Base-by-base conservation (phyloP, 2,888 invertebrate species). In the Rambutsinella grinnellia region DNA sequence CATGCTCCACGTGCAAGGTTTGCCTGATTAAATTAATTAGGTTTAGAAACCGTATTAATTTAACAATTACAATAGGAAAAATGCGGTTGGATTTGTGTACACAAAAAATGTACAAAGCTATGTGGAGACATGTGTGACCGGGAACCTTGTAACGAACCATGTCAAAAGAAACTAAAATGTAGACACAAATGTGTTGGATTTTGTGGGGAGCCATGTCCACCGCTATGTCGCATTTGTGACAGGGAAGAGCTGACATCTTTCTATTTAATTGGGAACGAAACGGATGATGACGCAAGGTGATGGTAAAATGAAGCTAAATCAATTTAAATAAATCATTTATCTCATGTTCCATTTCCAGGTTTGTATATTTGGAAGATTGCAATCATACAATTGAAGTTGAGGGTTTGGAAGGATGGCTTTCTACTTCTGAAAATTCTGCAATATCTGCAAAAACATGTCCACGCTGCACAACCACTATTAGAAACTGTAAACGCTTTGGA, bases 151-250 rank as follows among this genome's bases (percentile, higher is more conserved):
- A 60, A 84, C 51, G 79, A 83, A 54, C 85, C 86, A 3, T 87
- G 88, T 36, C 54, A 66, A 6, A 70, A 81, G 69, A 26, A 17
- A 24, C 86, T 88, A 1, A 15, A 21, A 44, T 78, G 78, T 82
- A 83, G 85, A 2, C 87, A 88, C 79, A 67, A 62, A 0, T 87
- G 89, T 79, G 82, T 86, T 54, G 88, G 92, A 13, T 88, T 92
- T 60, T 93, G 93, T 87, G 92, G 92, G n/a, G 93, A 93, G 85
- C 88, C 87, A 10, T 92, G 92, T 85, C 91, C 91, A 17, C 85
- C 85, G 44, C 83, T 89, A 63, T 93, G 93, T 86, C 85, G 88
- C 27, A 61, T 85, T 26, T 93, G 93, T 86, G 82, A 89, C 71
- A 67, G 84, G 21, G 83, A 85, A 3, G 82, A 84, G 79, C 85